Evolutionary conservation across 2,113 vertebrate species (phyloP).

Genomic region (Mellivora capensis): DNA sequence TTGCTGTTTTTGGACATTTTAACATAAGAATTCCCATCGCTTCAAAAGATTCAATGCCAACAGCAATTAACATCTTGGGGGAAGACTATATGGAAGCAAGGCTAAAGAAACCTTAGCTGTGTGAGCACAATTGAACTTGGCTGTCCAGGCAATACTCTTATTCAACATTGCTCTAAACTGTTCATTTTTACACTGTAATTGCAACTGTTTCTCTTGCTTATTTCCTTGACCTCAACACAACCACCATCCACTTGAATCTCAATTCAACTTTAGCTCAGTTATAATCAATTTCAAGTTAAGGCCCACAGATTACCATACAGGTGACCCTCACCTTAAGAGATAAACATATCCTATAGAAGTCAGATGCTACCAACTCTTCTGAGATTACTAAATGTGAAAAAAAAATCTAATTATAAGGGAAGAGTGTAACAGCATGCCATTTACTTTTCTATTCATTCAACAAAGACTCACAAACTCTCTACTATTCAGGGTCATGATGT

Average conservation of each 20-base stretch:
- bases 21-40: slow-evolving; percentile 36
- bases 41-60: slow-evolving; percentile 57
- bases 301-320: not conserved
- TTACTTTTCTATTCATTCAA: not conserved
- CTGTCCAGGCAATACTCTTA: slow-evolving; percentile 45
- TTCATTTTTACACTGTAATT: slow-evolving; percentile 3
- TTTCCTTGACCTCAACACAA: slow-evolving; percentile 13
- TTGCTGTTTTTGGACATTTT: slow-evolving; percentile 53
- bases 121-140: slow-evolving; percentile 55
- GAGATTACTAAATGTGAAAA: not conserved
- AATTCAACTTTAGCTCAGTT: slow-evolving; percentile 20
- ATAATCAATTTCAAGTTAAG: slow-evolving; percentile 6
- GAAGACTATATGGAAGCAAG: not conserved
- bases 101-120: slow-evolving; percentile 43
- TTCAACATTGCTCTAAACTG: slow-evolving; percentile 41
- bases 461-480: not conserved
- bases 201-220: slow-evolving; percentile 37
- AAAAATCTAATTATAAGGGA: not conserved
- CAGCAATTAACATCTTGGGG: slow-evolving; percentile 57
- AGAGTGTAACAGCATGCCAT: not conserved
- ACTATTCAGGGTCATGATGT: not conserved
- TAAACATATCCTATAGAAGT: not conserved
- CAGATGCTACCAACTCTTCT: not conserved
- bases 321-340: not conserved
- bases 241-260: slow-evolving; percentile 9